Evolutionary conservation across 1,140 invertebrate genomes (phyloP).

Genomic region (Eriosoma lanigerum): DNA sequence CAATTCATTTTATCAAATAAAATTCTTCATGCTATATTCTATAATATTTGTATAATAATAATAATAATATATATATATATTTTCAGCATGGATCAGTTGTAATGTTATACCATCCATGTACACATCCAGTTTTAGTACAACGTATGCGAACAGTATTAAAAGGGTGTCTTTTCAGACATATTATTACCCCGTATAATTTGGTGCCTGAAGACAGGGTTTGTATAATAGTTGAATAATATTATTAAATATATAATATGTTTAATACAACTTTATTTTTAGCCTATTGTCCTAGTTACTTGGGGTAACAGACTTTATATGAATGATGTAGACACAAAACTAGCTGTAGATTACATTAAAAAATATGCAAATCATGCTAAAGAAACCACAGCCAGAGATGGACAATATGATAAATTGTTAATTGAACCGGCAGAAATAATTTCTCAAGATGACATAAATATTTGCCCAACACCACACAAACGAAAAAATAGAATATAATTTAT

Average conservation of each 20-base stretch:
- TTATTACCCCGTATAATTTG: slow-evolving; percentile 75
- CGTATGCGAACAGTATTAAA: slow-evolving; percentile 67
- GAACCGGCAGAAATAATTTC: slow-evolving; percentile 63
- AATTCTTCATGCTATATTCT: not conserved
- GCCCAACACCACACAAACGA: slow-evolving; percentile 23
- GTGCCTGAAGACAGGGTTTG: slow-evolving; percentile 67
- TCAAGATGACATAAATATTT: slow-evolving; percentile 35
- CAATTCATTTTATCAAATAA: not conserved
- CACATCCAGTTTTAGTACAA: slow-evolving; percentile 68
- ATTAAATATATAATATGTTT: slow-evolving; percentile 48
- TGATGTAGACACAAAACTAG: slow-evolving; percentile 61
- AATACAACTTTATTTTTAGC: slow-evolving; percentile 61
- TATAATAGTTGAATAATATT: slow-evolving; percentile 51
- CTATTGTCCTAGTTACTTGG: slow-evolving; percentile 77
- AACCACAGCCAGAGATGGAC: slow-evolving; percentile 64
- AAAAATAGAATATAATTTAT: slow-evolving; percentile 47
- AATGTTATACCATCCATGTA: slow-evolving; percentile 87
- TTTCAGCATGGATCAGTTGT: slow-evolving; percentile 78
- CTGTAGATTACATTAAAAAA: slow-evolving; percentile 67
- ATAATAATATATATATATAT: slow-evolving; percentile 5
- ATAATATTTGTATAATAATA: too few relatives aligned
- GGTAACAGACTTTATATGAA: slow-evolving; percentile 74
- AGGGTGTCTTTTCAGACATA: slow-evolving; percentile 74
- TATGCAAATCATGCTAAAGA: slow-evolving; percentile 70
- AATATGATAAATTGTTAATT: slow-evolving; percentile 64